Evolutionary conservation across 2,888 invertebrate genomes (phyloP).

Genomic region (Tachina lurida): DNA sequence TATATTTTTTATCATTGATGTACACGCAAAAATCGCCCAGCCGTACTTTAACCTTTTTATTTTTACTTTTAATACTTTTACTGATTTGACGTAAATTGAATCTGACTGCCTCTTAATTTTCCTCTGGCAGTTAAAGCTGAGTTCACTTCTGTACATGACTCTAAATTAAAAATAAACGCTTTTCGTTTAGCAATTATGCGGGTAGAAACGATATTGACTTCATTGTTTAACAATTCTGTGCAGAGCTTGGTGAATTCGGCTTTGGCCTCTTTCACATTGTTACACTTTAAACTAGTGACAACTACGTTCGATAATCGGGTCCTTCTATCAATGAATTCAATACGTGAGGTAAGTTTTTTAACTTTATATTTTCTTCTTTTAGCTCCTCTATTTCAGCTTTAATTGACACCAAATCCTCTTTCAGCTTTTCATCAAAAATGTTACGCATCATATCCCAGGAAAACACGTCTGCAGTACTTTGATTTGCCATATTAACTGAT

Average conservation of each 20-base stretch:
- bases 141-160: too few relatives aligned
- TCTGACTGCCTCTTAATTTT: too few relatives aligned
- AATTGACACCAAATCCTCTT: background rate
- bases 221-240: background rate
- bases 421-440: background rate
- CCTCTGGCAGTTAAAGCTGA: too few relatives aligned
- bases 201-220: background rate
- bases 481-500: too few relatives aligned
- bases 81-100: too few relatives aligned
- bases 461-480: too few relatives aligned
- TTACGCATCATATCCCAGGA: background rate
- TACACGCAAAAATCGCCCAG: too few relatives aligned
- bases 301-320: background rate
- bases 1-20: too few relatives aligned
- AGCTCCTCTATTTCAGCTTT: background rate
- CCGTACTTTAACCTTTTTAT: too few relatives aligned
- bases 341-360: background rate
- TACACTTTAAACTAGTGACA: background rate
- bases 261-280: background rate
- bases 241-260: background rate
- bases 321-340: constrained; percentile 5
- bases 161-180: too few relatives aligned
- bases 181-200: too few relatives aligned
- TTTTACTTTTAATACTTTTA: too few relatives aligned
- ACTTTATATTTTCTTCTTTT: background rate